A percentile compares a stretch with the other conserved stretches of the same genome.
Conservation (phyloP, 2,797 vertebrate genomes). For the Cheirogaleus major region DNA sequence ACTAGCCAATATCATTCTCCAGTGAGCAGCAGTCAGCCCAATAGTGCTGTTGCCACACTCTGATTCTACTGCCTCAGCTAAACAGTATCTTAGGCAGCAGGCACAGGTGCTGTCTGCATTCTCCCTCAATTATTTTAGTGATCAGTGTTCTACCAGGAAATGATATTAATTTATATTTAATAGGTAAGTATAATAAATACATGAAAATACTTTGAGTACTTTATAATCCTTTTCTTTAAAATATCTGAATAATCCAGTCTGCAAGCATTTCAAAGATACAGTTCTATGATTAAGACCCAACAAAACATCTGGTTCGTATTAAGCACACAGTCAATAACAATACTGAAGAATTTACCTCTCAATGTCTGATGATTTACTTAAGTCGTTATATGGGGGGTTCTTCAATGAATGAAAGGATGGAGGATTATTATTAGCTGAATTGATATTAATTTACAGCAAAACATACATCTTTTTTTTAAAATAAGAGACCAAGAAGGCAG, state of each 20-base stretch:
- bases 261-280: background rate
- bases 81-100: background rate
- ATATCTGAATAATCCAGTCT: background rate
- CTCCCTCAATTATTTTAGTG: background rate
- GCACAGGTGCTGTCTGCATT: background rate
- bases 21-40: too few relatives aligned
- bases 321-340: background rate
- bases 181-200: background rate
- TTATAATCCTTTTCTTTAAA: background rate
- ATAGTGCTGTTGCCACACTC: rapidly evolving
- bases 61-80: background rate
- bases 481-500: background rate
- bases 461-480: background rate
- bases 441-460: background rate
- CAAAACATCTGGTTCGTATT: background rate
- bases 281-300: background rate
- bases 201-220: background rate
- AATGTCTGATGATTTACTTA: background rate
- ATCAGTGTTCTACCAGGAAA: background rate
- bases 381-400: background rate
- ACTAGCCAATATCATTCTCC: background rate
- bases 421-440: background rate
- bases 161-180: background rate
- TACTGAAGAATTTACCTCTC: background rate
- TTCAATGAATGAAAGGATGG: background rate